phyloP scores from a whole-genome alignment of 2,113 vertebrate species.

The Columba janthina region DNA sequence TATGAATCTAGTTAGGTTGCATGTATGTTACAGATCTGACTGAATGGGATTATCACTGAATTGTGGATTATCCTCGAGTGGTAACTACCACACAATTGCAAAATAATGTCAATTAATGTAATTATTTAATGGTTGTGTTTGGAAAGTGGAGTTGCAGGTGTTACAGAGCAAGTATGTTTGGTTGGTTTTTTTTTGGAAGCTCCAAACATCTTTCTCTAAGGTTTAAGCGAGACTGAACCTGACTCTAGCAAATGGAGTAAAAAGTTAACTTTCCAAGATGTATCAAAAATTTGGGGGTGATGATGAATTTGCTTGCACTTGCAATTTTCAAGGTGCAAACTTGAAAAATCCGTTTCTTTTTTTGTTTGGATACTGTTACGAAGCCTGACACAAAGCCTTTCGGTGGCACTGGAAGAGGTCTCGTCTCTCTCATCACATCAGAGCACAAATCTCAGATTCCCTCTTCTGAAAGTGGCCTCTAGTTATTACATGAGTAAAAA shows the following conservation, averaged over 20 bases:
- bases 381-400: background rate
- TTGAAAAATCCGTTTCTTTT: background rate
- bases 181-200: background rate
- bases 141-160: background rate
- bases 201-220: background rate
- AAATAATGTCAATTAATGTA: background rate
- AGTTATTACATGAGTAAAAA: constrained; percentile 26
- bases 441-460: constrained; percentile 25
- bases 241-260: background rate
- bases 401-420: background rate
- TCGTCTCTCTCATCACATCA: rapidly evolving
- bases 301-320: background rate
- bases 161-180: background rate
- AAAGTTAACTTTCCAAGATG: background rate
- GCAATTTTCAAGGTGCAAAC: background rate
- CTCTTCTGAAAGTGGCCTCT: constrained; percentile 19
- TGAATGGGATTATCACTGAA: background rate
- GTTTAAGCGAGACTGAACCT: background rate
- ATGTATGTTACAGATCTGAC: background rate
- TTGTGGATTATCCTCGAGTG: background rate
- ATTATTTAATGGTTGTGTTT: background rate
- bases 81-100: background rate
- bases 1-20: background rate
- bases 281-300: background rate
- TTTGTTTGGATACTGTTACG: background rate